Conservation (phyloP, 2,113 vertebrate genomes). For the Tupaia chinensis region DNA sequence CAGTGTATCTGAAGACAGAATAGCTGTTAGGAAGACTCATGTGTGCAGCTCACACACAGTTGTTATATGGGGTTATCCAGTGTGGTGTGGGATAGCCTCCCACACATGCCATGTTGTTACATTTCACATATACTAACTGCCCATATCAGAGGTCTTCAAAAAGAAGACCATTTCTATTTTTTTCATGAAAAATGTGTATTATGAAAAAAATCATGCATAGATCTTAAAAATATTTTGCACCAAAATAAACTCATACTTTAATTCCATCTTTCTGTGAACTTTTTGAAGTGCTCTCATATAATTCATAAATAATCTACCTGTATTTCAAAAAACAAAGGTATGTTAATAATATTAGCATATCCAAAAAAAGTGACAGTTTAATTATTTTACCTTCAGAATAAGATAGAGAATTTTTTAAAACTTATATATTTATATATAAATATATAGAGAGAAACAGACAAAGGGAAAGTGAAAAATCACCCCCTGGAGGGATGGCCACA, state of each 20-base stretch:
- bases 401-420: background rate
- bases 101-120: background rate
- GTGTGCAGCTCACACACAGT: constrained; percentile 45
- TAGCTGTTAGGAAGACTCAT: constrained; percentile 65
- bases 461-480: too few species aligned
- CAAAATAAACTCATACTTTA: too few species aligned
- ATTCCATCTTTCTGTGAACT: too few species aligned
- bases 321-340: background rate
- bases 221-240: too few species aligned
- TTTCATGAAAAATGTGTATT: too few species aligned
- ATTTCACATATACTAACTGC: background rate
- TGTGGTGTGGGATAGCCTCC: background rate
- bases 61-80: constrained; percentile 8
- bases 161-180: too few species aligned
- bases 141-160: background rate
- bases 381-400: background rate
- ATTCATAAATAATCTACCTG: constrained; percentile 9
- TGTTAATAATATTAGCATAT: constrained; percentile 38
- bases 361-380: background rate
- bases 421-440: too few species aligned
- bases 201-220: too few species aligned
- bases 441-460: too few species aligned
- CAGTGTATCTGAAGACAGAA: constrained; percentile 92
- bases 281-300: background rate
- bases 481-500: too few species aligned